Percentiles rank a stretch among this genome's conserved stretches.
Evolutionary conservation across 1,140 invertebrate species (phyloP).

Genomic region (Phenacoccus solenopsis): DNA sequence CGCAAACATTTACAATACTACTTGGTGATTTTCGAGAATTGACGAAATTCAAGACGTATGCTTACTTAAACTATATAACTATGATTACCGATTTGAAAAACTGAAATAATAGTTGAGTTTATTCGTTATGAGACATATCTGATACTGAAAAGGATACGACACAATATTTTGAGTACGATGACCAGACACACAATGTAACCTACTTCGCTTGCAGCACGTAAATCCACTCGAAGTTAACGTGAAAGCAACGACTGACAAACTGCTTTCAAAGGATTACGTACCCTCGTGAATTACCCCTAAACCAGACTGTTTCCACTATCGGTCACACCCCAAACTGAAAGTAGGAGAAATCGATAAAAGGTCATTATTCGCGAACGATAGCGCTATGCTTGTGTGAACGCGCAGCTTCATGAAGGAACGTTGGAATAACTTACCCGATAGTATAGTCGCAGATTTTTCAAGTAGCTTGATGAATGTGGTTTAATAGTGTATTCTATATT

Average conservation of each 20-base stretch:
- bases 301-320: background rate
- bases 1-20: no score
- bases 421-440: background rate
- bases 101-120: no score
- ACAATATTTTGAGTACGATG: background rate
- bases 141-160: no score
- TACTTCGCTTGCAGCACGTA: background rate
- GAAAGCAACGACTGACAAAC: background rate
- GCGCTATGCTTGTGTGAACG: no score
- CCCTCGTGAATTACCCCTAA: background rate
- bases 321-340: conserved; percentile 1
- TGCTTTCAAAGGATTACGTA: background rate
- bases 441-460: no score
- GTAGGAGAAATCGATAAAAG: background rate
- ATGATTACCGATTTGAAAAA: no score
- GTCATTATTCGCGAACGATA: background rate
- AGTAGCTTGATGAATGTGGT: no score
- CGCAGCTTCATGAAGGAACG: background rate
- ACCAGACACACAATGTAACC: background rate
- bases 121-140: no score
- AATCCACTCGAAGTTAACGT: background rate
- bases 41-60: no score
- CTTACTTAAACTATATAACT: no score
- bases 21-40: no score
- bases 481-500: no score